These are phyloP conservation scores for Drosophila lutescens DNA, from an alignment of 2,888 invertebrate genomes.

Conservation along the genomic window DNA sequence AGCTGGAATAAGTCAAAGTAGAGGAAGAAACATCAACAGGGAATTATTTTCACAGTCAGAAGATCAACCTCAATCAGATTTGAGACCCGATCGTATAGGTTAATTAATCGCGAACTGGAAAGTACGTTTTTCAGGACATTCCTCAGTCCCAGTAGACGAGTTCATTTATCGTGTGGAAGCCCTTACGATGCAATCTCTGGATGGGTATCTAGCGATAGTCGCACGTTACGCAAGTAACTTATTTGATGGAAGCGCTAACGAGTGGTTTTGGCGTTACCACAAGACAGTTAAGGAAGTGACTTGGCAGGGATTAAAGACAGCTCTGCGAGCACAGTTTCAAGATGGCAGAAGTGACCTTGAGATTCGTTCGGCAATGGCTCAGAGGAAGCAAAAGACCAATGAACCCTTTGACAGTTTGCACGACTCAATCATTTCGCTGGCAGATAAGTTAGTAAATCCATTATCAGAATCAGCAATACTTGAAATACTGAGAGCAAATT, in stretches of 20 bases:
- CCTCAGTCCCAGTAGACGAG: constrained; percentile 8
- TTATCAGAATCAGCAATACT: too few relatives aligned
- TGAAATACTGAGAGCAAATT: too few relatives aligned
- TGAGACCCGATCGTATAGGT: neutral
- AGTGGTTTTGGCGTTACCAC: constrained; percentile 21
- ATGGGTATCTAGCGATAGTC: constrained; percentile 9
- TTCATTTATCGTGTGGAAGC: constrained; percentile 20
- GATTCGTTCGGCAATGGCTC: too few relatives aligned
- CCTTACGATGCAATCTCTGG: neutral
- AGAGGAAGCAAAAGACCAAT: too few relatives aligned
- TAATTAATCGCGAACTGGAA: constrained; percentile 8
- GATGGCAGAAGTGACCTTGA: neutral
- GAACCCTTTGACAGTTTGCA: too few relatives aligned
- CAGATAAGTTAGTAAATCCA: too few relatives aligned
- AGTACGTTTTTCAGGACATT: constrained; percentile 5
- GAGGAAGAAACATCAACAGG: too few relatives aligned
- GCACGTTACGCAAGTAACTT: constrained; percentile 1
- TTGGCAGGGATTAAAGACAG: neutral
- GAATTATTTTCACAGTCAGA: neutral
- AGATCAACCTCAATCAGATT: neutral
- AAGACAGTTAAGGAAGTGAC: constrained; percentile 1
- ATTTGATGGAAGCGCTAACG: constrained; percentile 4
- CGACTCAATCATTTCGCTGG: too few relatives aligned
- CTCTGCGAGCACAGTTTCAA: constrained; percentile 1
- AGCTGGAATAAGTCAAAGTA: too few relatives aligned